Evolutionary conservation across 1,140 invertebrate species (phyloP), one percentile per base, ranked within the genome.

Genomic region (Macrobrachium nipponense): DNA sequence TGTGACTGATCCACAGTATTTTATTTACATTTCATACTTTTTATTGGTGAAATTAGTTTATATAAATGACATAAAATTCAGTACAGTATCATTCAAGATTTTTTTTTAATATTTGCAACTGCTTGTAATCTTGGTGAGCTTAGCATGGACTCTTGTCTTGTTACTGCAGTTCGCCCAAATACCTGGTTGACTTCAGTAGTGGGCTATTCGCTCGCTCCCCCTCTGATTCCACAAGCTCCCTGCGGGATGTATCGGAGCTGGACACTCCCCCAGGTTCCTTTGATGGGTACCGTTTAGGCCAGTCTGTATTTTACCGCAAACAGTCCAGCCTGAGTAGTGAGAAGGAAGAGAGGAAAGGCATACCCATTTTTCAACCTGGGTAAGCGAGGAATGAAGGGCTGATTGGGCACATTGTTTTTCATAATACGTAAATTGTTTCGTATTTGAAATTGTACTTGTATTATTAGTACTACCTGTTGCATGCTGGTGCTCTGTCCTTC

Each of bases 151-250:
- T 86, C 72, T 62, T 70, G 72, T 87, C 85, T 81, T 80, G 72
- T 76, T 64, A 81, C 78, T 66, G 90, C 90, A 96, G 96, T 92
- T 96, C 96, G 90, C 95, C 96, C 90, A 96, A 96, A 92, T 96
- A 96, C 93, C 93, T 96, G 94, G 95, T 96, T 58, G 92, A 92
- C 89, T 92, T 92, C 89, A 91, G 91, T 82, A 91, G 91, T 86
- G 92, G 91, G 79, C 90, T 92, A 76, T 92, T 92, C 86, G 89
- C 90, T 82, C 90, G 87, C 84, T 89, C 86, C 80, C 88, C 90
- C 59, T 90, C 88, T 59, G 88, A 89, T 73, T 72, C 88, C 79
- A 51, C 82, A 27, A 85, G 86, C 88, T 87, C 84, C 62, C 70
- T 87, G 73, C 64, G 79, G 60, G 87, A 88, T 80, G 75, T 88